These are phyloP conservation scores for Marcusenius ussheri DNA, from an alignment of 2,113 vertebrate genomes.

Conservation along the genomic window DNA sequence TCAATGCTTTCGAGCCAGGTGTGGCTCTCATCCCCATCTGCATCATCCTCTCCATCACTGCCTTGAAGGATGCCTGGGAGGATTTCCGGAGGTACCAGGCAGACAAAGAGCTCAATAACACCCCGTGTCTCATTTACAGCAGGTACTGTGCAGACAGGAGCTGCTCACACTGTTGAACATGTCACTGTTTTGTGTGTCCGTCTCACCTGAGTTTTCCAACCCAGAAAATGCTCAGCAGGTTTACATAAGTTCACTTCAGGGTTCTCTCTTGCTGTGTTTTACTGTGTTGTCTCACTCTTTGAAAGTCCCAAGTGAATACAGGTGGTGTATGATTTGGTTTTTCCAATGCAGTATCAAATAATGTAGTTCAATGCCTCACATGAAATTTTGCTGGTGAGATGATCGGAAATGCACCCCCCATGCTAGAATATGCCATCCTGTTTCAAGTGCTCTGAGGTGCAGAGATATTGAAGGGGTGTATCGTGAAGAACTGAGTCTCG, in stretches of 20 bases:
- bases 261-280: neutral
- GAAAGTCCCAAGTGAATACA: conserved; percentile 43
- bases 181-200: neutral
- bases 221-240: neutral
- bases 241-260: neutral
- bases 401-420: neutral
- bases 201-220: neutral
- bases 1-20: conserved; percentile 82
- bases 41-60: conserved; percentile 73
- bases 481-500: neutral
- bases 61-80: conserved; percentile 87
- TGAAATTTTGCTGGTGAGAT: neutral
- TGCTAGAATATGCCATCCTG: neutral
- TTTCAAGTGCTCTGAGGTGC: neutral
- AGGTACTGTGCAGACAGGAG: conserved; percentile 58
- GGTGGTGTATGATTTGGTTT: conserved; percentile 49
- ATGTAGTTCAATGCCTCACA: neutral
- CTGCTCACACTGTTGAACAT: neutral
- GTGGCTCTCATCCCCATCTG: conserved; percentile 76
- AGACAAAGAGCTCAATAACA: conserved; percentile 79
- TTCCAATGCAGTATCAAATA: conserved; percentile 50
- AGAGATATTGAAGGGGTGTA: neutral
- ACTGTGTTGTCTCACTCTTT: conserved; percentile 13
- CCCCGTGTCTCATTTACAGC: conserved; percentile 71
- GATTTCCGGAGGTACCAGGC: conserved; percentile 77